A percentile compares a stretch with the other conserved stretches of the same genome.
Conservation (phyloP, 2,888 invertebrate genomes). For the Metallyticus violacea region DNA sequence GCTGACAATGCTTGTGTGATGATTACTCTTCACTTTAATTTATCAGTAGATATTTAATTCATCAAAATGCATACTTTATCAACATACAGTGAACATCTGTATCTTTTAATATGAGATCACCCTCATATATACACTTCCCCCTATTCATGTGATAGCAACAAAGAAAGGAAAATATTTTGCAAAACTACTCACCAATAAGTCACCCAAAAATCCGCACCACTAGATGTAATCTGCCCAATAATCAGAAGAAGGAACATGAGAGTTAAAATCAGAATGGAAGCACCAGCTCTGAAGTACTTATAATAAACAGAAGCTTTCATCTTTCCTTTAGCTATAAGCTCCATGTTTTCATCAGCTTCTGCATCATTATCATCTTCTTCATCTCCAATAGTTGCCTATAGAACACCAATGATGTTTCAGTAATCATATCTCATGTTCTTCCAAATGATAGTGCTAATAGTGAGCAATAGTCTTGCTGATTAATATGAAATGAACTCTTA, state of each 20-base stretch:
- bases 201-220: constrained; percentile 74
- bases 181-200: constrained; percentile 64
- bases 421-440: too few species aligned
- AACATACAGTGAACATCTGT: too few species aligned
- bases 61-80: too few species aligned
- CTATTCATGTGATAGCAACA: too few species aligned
- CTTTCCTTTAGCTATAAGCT: constrained; percentile 62
- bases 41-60: too few species aligned
- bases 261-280: constrained; percentile 54
- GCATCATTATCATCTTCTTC: constrained; percentile 41
- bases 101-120: too few species aligned
- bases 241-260: constrained; percentile 57
- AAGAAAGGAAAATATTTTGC: too few species aligned
- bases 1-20: too few species aligned
- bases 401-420: background rate
- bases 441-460: too few species aligned
- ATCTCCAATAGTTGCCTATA: background rate
- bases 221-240: constrained; percentile 66
- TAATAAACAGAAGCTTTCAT: constrained; percentile 59
- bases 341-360: constrained; percentile 60
- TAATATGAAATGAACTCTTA: background rate
- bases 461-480: background rate
- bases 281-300: constrained; percentile 70
- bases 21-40: too few species aligned
- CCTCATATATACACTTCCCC: too few species aligned